Percentiles rank a stretch among this genome's conserved stretches.
These are phyloP conservation scores for Rhyacophila evoluta DNA, from an alignment of 2,888 invertebrate species.

Conservation along the genomic window DNA sequence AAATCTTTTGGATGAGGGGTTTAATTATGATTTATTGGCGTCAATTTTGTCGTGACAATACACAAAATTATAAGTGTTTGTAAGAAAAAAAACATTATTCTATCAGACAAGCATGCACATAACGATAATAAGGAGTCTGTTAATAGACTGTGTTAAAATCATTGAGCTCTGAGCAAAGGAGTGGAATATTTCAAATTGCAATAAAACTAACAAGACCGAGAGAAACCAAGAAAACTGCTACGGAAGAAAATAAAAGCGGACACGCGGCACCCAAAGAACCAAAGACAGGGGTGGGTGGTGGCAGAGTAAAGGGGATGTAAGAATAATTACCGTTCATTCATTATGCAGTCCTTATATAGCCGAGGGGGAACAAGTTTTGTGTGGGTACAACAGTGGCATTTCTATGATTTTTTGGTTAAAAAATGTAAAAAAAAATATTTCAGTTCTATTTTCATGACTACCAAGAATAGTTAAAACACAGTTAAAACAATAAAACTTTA, in stretches of 20 bases:
- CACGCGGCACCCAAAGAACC: slow-evolving; percentile 29
- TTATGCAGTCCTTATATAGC: slow-evolving; percentile 62
- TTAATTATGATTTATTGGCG: too few species aligned
- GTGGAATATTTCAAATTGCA: slow-evolving; percentile 38
- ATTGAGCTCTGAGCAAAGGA: slow-evolving; percentile 32
- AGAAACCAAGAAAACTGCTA: slow-evolving; percentile 40
- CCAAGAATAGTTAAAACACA: too few species aligned
- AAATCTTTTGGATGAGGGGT: too few species aligned
- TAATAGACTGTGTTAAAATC: slow-evolving; percentile 7
- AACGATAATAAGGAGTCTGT: not conserved
- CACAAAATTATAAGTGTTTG: too few species aligned
- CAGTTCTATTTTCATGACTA: too few species aligned
- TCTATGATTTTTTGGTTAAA: too few species aligned
- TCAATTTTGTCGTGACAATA: too few species aligned
- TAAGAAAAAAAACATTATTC: too few species aligned
- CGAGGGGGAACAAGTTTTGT: slow-evolving; percentile 57
- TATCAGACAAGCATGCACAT: not conserved
- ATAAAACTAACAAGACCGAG: slow-evolving; percentile 38
- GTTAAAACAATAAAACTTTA: too few species aligned
- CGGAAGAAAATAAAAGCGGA: slow-evolving; percentile 56
- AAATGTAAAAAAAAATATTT: too few species aligned
- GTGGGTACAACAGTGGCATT: slow-evolving; percentile 55
- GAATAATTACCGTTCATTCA: slow-evolving; percentile 66
- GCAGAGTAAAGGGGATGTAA: slow-evolving; percentile 57
- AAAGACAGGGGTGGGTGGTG: slow-evolving; percentile 19